Base-by-base conservation (phyloP, 2,888 invertebrate genomes). In the Cryptocheilus praepositus region DNA sequence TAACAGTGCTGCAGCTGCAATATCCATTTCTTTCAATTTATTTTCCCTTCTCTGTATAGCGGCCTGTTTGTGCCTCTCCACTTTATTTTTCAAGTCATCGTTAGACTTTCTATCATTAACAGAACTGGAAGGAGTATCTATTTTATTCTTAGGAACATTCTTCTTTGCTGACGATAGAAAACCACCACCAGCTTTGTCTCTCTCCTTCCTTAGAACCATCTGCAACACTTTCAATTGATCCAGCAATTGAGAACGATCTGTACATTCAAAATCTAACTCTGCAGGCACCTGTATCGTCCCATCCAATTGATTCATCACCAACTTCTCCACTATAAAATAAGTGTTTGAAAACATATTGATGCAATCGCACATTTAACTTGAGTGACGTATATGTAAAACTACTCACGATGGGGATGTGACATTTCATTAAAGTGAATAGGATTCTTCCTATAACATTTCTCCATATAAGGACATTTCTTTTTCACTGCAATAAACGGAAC, bases 341-440 rank as follows among this genome's bases (percentile, higher is more conserved):
- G 16, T 25, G 19, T 15, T 45, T 45, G 18, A 36, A 19, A 18
- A 16, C 49, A 51, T 59, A 62, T 18, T 18, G 7, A 4, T 36
- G 4, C 21, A 22, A 44, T 45, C 13, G 11, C 36, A 36, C 1
- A 11, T 36, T 36, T 36, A 11, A 7, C 11, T 3, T 43, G 60
- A 43, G 2, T 5, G 61, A 69, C 18, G 36, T 0, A 54, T 49
- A 15, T 18, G 18, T n/a, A 13, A 19, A 54, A n/a, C 55, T 73
- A 90, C 92, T 92, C 91, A 96, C 96, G 91, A 84, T 95, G 95
- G 8, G 93, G 92, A 90, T 97, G 97, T 44, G 92, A 91, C 87
- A 92, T 96, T 87, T 96, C 95, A 69, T 91, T 91, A 71, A 96
- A 94, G 89, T 98, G 98, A 65, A 93, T 92, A 0, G 95, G 95